phyloP scores from a whole-genome alignment of 2,113 vertebrate species.

The Tupaia chinensis region DNA sequence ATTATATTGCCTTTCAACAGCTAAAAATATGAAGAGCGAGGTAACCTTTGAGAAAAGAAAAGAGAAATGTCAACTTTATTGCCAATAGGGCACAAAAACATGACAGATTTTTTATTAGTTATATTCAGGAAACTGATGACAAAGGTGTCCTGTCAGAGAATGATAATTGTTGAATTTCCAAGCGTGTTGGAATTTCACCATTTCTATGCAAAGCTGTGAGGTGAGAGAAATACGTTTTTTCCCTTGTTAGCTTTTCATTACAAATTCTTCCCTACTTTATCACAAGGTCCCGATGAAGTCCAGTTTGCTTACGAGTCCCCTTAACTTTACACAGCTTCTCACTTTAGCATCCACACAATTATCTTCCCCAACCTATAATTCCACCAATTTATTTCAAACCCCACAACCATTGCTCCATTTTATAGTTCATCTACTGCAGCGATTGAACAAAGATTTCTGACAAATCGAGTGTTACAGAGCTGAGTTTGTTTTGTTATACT shows the following conservation, averaged over 20 bases:
- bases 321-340: neutral
- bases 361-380: neutral
- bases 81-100: slow-evolving; percentile 64
- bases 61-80: slow-evolving; percentile 77
- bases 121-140: slow-evolving; percentile 67
- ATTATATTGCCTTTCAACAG: slow-evolving; percentile 47
- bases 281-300: neutral
- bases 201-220: neutral
- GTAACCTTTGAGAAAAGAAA: slow-evolving; percentile 66
- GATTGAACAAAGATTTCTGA: neutral
- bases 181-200: neutral
- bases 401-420: neutral
- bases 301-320: accelerated
- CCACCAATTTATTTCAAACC: neutral
- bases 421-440: neutral
- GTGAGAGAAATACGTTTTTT: neutral
- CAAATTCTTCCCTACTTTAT: neutral
- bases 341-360: accelerated
- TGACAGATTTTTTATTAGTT: slow-evolving; percentile 68
- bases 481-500: neutral
- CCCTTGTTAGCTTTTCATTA: neutral
- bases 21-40: slow-evolving; percentile 50
- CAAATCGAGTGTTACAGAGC: neutral
- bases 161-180: slow-evolving; percentile 52
- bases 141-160: slow-evolving; percentile 66